Evolutionary conservation across 2,113 vertebrate genomes (phyloP).

Genomic region (Petrocephalus zakoni): DNA sequence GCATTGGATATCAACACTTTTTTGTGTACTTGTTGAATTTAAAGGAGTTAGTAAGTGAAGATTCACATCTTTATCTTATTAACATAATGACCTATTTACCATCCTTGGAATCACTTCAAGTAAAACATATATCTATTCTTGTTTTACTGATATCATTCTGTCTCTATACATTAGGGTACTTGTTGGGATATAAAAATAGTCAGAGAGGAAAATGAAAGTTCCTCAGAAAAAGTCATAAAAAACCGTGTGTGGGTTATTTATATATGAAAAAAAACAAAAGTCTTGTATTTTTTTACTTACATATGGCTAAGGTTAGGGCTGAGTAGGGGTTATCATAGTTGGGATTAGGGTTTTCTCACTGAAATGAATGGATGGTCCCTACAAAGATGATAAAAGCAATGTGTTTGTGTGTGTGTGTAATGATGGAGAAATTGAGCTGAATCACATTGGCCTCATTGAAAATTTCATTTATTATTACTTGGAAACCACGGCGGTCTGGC

Average conservation of each 20-base stretch:
- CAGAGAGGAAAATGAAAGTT: not conserved
- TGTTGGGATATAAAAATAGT: not conserved
- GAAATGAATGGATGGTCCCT: not conserved
- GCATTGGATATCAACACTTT: not conserved
- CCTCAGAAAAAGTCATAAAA: not conserved
- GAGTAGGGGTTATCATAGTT: not conserved
- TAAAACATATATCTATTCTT: not conserved
- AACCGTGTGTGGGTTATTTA: not conserved
- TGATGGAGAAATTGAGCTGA: not conserved
- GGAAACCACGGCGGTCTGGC: not conserved
- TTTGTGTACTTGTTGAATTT: not conserved
- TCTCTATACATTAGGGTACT: not conserved
- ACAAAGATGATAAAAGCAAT: not conserved
- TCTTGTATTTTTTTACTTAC: too few species aligned
- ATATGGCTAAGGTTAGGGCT: too few species aligned
- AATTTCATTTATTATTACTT: not conserved
- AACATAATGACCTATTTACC: slow-evolving; percentile 2
- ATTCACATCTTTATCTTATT: not conserved
- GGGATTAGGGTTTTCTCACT: too few species aligned
- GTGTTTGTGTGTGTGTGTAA: not conserved
- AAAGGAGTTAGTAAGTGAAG: not conserved
- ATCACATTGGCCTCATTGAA: not conserved
- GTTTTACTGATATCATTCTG: not conserved
- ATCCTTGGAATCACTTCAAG: not conserved
- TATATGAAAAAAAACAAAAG: too few species aligned